Percentiles rank a stretch among this genome's conserved stretches.
These are phyloP conservation scores for Stomorhina lunata DNA, from an alignment of 2,888 invertebrate genomes.

Conservation along the genomic window DNA sequence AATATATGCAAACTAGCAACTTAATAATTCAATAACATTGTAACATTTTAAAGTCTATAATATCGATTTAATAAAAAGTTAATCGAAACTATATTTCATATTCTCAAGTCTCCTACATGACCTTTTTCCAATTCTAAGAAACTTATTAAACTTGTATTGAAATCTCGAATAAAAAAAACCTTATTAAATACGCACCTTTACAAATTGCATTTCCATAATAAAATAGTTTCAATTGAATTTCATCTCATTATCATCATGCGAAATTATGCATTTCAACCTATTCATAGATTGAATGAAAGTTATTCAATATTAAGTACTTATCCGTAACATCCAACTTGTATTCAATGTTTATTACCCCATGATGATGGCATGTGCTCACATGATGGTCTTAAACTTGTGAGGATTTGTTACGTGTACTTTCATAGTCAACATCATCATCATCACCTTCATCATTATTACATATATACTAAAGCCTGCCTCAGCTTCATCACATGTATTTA, in stretches of 20 bases:
- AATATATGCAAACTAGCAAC: too few relatives aligned
- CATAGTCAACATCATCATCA: too few relatives aligned
- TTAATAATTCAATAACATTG: too few relatives aligned
- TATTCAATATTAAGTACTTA: neutral
- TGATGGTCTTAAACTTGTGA: neutral
- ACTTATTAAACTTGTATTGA: too few relatives aligned
- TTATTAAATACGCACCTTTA: neutral
- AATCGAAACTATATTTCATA: too few relatives aligned
- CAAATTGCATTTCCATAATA: neutral
- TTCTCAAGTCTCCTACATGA: too few relatives aligned
- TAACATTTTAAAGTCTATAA: too few relatives aligned
- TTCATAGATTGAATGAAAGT: neutral
- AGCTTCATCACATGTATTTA: conserved; percentile 16
- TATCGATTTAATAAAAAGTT: too few relatives aligned
- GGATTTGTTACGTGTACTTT: neutral
- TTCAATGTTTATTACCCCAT: neutral
- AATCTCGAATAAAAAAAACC: too few relatives aligned
- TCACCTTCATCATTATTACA: too few relatives aligned
- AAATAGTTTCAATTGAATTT: neutral
- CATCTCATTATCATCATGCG: neutral
- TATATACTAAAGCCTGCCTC: neutral
- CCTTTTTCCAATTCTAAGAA: too few relatives aligned
- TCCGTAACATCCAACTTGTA: neutral
- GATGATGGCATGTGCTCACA: neutral
- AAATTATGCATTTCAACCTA: neutral